Conservation (phyloP, 2,888 invertebrate species). For the Acanthopleura granulata region DNA sequence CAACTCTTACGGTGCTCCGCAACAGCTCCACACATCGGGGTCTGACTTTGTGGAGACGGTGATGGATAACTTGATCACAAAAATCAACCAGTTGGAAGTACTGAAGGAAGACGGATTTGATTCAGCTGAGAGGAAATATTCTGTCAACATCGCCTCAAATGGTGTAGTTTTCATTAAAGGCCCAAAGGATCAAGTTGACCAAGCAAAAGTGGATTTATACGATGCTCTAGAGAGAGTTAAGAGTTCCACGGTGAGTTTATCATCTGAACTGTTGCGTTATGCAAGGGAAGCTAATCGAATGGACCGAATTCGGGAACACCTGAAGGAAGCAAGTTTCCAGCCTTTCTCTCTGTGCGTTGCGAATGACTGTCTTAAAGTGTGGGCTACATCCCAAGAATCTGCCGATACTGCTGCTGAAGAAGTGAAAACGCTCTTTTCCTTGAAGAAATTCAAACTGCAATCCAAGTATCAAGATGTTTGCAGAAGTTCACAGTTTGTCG, state of each 20-base stretch:
- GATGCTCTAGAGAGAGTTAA: not conserved
- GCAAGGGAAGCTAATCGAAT: no score
- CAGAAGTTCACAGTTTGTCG: not conserved
- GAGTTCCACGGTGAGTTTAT: not conserved
- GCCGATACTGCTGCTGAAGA: not conserved
- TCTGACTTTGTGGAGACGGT: no score
- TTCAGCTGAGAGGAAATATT: no score
- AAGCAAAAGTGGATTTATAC: constrained; percentile 1
- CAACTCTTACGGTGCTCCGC: no score
- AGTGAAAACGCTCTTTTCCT: not conserved
- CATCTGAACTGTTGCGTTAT: no score
- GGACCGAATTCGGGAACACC: no score
- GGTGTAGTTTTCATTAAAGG: not conserved
- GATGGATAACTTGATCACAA: no score
- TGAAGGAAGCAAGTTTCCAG: no score
- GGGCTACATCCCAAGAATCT: not conserved
- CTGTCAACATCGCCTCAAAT: not conserved
- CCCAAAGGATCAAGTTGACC: not conserved
- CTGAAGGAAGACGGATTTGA: no score
- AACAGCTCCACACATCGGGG: no score
- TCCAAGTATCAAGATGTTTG: not conserved
- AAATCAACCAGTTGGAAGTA: no score
- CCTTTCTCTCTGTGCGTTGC: no score
- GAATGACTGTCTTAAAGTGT: not conserved
- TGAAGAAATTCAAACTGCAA: not conserved